A percentile compares a stretch with the other conserved stretches of the same genome.
These are phyloP conservation scores for Pseudocheirus occidentalis DNA, from an alignment of 2,797 vertebrate genomes.

Conservation along the genomic window DNA sequence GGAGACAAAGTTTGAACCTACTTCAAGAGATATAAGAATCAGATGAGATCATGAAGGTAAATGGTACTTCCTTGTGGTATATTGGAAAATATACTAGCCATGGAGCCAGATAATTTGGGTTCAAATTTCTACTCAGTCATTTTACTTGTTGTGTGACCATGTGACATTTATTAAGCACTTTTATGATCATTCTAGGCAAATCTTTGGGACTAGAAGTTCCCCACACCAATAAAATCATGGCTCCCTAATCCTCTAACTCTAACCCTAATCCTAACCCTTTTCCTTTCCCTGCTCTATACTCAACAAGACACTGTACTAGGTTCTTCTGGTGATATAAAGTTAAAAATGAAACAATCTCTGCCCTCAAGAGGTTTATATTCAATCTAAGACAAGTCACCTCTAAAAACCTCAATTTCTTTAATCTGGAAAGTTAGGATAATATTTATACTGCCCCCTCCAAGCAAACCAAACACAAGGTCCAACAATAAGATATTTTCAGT, in stretches of 20 bases:
- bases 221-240: background rate
- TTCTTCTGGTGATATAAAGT: background rate
- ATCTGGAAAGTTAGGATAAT: background rate
- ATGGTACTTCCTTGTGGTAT: background rate
- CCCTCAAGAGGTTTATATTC: background rate
- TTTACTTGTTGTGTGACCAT: background rate
- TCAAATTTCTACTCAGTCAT: background rate
- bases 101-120: background rate
- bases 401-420: background rate
- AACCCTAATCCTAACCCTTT: background rate
- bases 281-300: background rate
- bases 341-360: background rate
- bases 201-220: background rate
- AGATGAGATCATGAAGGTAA: background rate
- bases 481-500: background rate
- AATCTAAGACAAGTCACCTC: background rate
- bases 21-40: background rate
- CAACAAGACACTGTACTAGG: no score
- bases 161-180: background rate
- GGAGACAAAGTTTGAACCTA: background rate
- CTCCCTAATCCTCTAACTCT: no score
- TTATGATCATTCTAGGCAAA: background rate
- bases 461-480: background rate
- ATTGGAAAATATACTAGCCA: background rate
- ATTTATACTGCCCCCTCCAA: background rate